Base-by-base conservation (phyloP, 2,797 vertebrate species). In the Cuniculus paca region DNA sequence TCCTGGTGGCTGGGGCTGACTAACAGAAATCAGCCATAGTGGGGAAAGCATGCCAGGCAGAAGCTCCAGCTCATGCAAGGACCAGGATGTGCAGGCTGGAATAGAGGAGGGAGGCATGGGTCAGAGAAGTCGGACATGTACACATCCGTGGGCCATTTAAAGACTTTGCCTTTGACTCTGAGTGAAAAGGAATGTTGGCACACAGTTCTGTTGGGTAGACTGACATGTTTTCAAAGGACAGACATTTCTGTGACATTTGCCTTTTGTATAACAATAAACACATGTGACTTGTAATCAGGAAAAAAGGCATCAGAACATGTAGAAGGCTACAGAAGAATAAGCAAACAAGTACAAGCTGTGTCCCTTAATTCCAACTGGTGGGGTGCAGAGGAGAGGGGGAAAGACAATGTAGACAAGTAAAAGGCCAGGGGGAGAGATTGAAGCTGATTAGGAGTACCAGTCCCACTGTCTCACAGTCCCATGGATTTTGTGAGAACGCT, bases 231-330 rank as follows among this genome's bases (percentile, higher is more conserved):
- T 90, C 78, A 94, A 88, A 96, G 34, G 63, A 83, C 94, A 68
- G 0, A 20, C 79, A 91, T 92, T 95, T 97, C 95, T 94, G 85
- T 83, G 82, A 86, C 94, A 83, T 77, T 96, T 96, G 93, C 91
- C 95, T 95, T 96, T 92, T 75, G 63, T 86, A 42, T 94, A 90
- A 96, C 7, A 34, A 95, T 90, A 88, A 96, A 81, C 96, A 95
- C 5, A 48, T 92, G 92, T 86, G 60, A 92, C 56, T 95, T 97
- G 56, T 70, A 86, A 89, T 91, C 52, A 86, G 92, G 36, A 58
- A 63, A 84, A 95, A 95, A 78, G 84, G 34, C 56, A 74, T 61
- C 77, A 65, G 85, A 86, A 75, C 63, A 63, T 48, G 75, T 36
- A 70, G 56, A 88, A 91, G 54, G 52, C 74, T 86, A 42, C 58